Conservation (phyloP, 2,797 vertebrate species). For the Eulemur albifrons region DNA sequence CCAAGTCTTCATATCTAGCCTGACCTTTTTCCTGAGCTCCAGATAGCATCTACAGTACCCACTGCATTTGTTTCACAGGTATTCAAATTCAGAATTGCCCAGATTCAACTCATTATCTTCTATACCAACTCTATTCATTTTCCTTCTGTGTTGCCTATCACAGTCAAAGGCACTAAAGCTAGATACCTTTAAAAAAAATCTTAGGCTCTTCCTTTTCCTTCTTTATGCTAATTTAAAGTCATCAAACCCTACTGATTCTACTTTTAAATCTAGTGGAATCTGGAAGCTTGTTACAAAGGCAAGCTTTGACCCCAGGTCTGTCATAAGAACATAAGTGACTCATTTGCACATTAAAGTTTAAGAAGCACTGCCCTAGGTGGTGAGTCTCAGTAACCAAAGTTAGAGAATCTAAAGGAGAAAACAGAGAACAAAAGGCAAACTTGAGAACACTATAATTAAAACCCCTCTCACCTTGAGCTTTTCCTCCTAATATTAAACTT, state of each 20-base stretch:
- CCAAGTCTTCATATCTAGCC: background rate
- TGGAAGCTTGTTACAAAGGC: background rate
- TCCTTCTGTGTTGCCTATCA: background rate
- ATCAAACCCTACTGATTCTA: background rate
- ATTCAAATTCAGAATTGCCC: background rate
- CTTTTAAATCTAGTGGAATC: slow-evolving; percentile 33
- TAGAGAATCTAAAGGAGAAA: background rate
- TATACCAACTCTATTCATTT: background rate
- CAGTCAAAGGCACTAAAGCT: background rate
- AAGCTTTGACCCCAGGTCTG: background rate
- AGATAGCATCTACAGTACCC: background rate
- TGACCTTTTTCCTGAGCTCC: background rate
- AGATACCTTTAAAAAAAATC: background rate
- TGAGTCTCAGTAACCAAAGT: background rate
- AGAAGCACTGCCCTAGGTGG: background rate
- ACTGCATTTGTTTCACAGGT: background rate
- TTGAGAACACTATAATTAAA: background rate
- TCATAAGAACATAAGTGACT: background rate
- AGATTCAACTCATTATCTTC: background rate
- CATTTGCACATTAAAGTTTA: background rate
- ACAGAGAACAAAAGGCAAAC: background rate
- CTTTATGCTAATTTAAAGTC: background rate
- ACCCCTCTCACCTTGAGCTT: background rate
- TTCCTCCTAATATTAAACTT: background rate
- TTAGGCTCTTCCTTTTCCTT: background rate